Evolutionary conservation across 1,140 invertebrate species (phyloP).

Genomic region (Plodia interpunctella): DNA sequence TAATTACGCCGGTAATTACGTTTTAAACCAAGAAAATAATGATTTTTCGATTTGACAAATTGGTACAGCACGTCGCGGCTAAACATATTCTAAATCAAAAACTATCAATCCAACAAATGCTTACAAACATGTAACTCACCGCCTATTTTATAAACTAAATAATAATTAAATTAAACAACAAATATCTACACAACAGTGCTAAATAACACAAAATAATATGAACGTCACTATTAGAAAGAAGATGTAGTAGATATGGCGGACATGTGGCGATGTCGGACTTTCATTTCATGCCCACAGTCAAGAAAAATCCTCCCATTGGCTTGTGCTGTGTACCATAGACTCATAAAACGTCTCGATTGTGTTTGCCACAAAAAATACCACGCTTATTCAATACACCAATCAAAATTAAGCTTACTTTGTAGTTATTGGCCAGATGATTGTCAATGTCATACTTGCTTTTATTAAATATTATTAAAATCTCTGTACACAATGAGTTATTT

Average conservation of each 20-base stretch:
- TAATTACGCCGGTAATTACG: background rate
- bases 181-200: constrained; percentile 61
- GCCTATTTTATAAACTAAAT: constrained; percentile 53
- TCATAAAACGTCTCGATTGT: background rate
- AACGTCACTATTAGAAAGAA: constrained; percentile 69
- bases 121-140: constrained; percentile 51
- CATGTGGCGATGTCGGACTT: constrained; percentile 64
- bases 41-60: constrained; percentile 57
- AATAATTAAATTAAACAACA: constrained; percentile 68
- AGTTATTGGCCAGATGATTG: too few relatives aligned
- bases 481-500: too few relatives aligned
- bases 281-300: constrained; percentile 52
- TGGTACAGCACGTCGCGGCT: constrained; percentile 49
- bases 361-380: background rate
- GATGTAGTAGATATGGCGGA: constrained; percentile 73
- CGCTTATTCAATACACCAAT: too few relatives aligned
- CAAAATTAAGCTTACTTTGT: background rate
- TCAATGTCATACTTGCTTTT: too few relatives aligned
- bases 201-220: constrained; percentile 65
- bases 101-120: constrained; percentile 30
- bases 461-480: too few relatives aligned
- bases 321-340: constrained; percentile 24
- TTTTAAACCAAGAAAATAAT: constrained; percentile 26
- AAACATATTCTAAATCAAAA: constrained; percentile 46
- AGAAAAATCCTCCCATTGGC: constrained; percentile 24